Base-by-base conservation (phyloP, 2,797 vertebrate species). In the Antennarius maculatus region DNA sequence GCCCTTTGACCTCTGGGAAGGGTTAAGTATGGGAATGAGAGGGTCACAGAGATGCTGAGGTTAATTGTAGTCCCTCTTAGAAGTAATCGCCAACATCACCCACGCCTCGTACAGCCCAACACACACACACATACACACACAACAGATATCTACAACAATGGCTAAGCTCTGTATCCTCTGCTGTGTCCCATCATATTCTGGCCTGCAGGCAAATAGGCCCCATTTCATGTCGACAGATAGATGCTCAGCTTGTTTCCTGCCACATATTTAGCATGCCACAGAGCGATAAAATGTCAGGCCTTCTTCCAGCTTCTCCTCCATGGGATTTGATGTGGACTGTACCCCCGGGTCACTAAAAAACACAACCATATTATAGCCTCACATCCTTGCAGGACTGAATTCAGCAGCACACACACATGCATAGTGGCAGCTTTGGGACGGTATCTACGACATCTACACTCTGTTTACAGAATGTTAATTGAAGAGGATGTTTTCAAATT, bases 41-140 rank as follows among this genome's bases (percentile, higher is more conserved):
- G 80, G 84, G 91, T 91, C 87, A 74, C 64, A 53, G 75, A 74
- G 71, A 80, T 81, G 83, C 82, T 53, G 79, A 77, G 87, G 91
- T 91, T 91, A 93, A 93, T 92, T 89, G 88, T 87, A 81, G 66
- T 80, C 86, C 86, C 86, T 87, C 83, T 91, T 86, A 90, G 88
- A 90, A 91, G 90, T 91, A 84, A 88, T 89, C 63, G 66, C 73
- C 86, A 89, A 75, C 74, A 89, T 88, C 87, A 79, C 80, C 87
- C 88, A 75, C 78, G 62, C 66, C 74, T 47, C 27, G 45, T 57
- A 46, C n/a, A 23, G 39, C 73, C 63, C 54, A 9, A 51, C 65
- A 57, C 34, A 64, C 60, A 43, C 62, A 58, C 70, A 63, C 59
- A 76, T 61, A 70, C 60, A 73, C 68, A 71, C 51, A 66, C 59